Base-by-base conservation (phyloP, 1,140 invertebrate genomes). In the Periplaneta americana region DNA sequence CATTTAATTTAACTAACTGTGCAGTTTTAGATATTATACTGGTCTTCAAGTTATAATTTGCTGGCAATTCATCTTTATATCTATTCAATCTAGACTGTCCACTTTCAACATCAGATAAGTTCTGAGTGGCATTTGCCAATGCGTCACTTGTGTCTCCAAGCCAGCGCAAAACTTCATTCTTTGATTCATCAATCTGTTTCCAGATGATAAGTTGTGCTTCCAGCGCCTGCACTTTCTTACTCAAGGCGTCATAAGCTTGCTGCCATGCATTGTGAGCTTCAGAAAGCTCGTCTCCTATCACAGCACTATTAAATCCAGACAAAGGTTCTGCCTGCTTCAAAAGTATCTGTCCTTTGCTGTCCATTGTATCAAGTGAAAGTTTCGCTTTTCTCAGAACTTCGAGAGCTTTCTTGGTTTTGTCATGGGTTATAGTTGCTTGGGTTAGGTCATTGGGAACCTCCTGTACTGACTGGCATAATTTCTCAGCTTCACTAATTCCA, bases 151-250 rank as follows among this genome's bases (percentile, higher is more conserved):
- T 97, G 84, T 95, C 93, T 82, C 91, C 93, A 6, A 98, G 86
- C 98, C 98, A 99, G 36, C 92, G 92, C 0, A 94, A 87, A 22
- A 98, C 89, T 86, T 97, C 95, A 83, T 94, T 93, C 85, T 96
- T 96, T 0, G 93, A 92, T 83, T 96, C 94, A 80, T 97, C 94
- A 10, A 98, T 95, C 87, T 98, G 96, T 84, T 96, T 95, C 96
- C 97, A 98, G 76, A 98, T 94, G 9, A 96, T 93, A 0, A 95
- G 89, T 87, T 98, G 96, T 1, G 96, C 95, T 87, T 98, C 97
- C 74, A 95, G 92, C 75, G 93, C 92, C 87, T 97, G 93, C 17
- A 93, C 91, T 82, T 92, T 91, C 82, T 93, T 93, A 28, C 92
- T 91, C 5, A 94, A 90, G 82, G 92, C 91, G 82, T 94, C 92